A percentile compares a stretch with the other conserved stretches of the same genome.
Evolutionary conservation across 37 sponge, comb jelly and placozoan genomes (phyloP).

Genomic region (Theonella swinhoei): DNA sequence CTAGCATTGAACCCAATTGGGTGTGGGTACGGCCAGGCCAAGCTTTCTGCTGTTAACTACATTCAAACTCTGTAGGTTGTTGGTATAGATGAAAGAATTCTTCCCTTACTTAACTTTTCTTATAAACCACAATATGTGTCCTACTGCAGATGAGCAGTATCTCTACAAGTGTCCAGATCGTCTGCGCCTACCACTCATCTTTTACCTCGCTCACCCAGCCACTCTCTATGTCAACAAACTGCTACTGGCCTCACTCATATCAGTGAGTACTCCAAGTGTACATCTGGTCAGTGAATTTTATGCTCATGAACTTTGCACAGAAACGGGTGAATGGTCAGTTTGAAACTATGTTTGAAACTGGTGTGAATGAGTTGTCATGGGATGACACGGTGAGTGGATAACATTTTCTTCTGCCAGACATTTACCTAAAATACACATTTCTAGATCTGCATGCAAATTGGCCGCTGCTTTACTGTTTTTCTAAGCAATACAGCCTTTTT

Average conservation of each 20-base stretch:
- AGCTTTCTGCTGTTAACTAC: too few relatives aligned
- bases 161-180: constrained; percentile 80
- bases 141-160: constrained; percentile 50
- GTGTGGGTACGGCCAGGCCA: too few relatives aligned
- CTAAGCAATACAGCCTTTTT: too few relatives aligned
- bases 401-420: not conserved
- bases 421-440: not conserved
- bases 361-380: constrained; percentile 91
- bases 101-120: too few relatives aligned
- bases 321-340: constrained; percentile 54
- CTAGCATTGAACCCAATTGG: too few relatives aligned
- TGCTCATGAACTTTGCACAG: too few relatives aligned
- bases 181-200: constrained; percentile 70
- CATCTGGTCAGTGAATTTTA: too few relatives aligned
- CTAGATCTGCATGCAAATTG: not conserved
- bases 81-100: too few relatives aligned
- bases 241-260: constrained; percentile 66
- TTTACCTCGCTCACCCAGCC: constrained; percentile 79
- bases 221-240: constrained; percentile 85
- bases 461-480: not conserved
- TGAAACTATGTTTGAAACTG: constrained; percentile 83
- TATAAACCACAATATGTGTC: too few relatives aligned
- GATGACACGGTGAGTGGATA: constrained; percentile 79
- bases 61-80: too few relatives aligned
- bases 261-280: too few relatives aligned